phyloP scores from a whole-genome alignment of 2,113 vertebrate species.

The Tyrannus savana region DNA sequence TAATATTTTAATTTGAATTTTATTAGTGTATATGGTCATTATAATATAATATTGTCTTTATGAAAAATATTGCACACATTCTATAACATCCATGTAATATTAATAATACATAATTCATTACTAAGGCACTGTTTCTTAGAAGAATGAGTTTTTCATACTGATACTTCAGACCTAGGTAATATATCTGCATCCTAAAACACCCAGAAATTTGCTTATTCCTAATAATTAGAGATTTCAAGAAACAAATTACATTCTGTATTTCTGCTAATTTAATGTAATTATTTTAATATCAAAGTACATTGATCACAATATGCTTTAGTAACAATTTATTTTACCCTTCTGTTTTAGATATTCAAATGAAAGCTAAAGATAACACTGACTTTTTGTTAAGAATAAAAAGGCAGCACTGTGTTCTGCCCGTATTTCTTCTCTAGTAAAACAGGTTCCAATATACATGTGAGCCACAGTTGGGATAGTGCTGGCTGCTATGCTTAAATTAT shows the following conservation, averaged over 20 bases:
- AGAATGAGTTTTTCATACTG: background rate
- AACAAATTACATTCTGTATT: background rate
- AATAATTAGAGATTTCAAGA: background rate
- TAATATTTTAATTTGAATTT: background rate
- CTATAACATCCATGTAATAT: background rate
- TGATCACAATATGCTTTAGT: background rate
- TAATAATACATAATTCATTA: background rate
- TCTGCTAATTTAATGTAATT: background rate
- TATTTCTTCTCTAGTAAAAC: background rate
- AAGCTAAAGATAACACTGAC: background rate
- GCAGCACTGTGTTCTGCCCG: background rate
- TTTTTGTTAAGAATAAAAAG: background rate
- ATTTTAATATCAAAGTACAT: background rate
- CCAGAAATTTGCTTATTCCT: background rate
- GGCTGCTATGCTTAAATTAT: background rate
- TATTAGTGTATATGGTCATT: background rate
- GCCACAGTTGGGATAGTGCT: background rate
- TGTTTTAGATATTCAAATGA: background rate
- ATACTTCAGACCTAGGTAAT: background rate
- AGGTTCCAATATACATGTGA: background rate
- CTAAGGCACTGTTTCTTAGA: background rate
- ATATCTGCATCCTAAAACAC: background rate
- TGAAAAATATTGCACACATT: background rate
- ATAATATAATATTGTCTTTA: background rate
- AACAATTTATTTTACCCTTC: background rate